Evolutionary conservation across 1,140 invertebrate species (phyloP).

Genomic region (Patella vulgata): DNA sequence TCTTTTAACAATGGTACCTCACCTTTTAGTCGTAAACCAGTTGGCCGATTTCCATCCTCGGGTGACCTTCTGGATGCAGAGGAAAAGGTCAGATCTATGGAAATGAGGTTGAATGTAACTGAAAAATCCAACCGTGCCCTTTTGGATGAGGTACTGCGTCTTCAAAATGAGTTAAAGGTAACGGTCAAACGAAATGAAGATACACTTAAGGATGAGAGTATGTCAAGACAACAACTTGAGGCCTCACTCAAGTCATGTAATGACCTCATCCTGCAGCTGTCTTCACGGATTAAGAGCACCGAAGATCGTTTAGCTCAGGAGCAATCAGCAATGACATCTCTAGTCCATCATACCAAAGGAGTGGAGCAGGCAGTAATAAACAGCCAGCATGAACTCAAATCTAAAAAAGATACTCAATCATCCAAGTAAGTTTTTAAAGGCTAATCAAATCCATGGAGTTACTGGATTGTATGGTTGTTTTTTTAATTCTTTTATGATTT

Average conservation of each 20-base stretch:
- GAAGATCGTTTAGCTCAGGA: slow-evolving; percentile 63
- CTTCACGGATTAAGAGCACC: slow-evolving; percentile 53
- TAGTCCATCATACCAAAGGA: slow-evolving; percentile 62
- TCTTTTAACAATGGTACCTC: slow-evolving; percentile 27
- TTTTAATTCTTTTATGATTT: background rate
- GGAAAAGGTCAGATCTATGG: slow-evolving; percentile 55
- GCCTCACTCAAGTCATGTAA: slow-evolving; percentile 54
- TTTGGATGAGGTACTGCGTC: slow-evolving; percentile 64
- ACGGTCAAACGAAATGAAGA: slow-evolving; percentile 57
- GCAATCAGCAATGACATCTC: slow-evolving; percentile 48
- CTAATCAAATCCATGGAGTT: background rate
- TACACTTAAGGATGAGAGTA: slow-evolving; percentile 55
- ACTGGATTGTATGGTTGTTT: background rate
- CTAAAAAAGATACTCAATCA: slow-evolving; percentile 55
- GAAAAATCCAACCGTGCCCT: slow-evolving; percentile 65
- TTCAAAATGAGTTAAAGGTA: slow-evolving; percentile 62
- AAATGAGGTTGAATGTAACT: slow-evolving; percentile 58
- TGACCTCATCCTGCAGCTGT: slow-evolving; percentile 58
- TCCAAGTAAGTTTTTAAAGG: slow-evolving; percentile 42
- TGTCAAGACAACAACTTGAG: slow-evolving; percentile 57
- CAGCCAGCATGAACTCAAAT: slow-evolving; percentile 60
- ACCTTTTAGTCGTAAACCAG: background rate
- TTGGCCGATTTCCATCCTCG: background rate
- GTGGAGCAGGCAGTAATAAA: slow-evolving; percentile 62
- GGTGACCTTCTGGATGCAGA: slow-evolving; percentile 41